Evolutionary conservation across 2,888 invertebrate genomes (phyloP).

Genomic region (Zygogramma bicolorata): DNA sequence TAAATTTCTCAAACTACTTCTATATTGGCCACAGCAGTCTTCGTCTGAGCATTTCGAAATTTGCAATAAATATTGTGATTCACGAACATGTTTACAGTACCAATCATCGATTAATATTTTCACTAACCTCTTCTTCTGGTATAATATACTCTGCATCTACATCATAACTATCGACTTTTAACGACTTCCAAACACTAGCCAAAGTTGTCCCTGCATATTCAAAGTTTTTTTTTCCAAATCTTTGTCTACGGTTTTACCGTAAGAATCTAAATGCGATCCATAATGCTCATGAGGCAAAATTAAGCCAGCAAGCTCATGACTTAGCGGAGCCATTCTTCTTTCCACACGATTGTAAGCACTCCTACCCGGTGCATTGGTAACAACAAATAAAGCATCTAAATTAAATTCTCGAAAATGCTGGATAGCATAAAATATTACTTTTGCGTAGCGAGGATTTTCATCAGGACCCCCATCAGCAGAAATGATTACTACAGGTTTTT

Average conservation of each 20-base stretch:
- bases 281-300: constrained; percentile 50
- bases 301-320: constrained; percentile 51
- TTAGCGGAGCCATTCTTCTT: constrained; percentile 12
- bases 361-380: not conserved
- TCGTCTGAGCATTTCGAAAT: constrained; percentile 28
- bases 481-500: not conserved
- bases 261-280: constrained; percentile 60
- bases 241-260: constrained; percentile 1
- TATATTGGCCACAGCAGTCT: not conserved
- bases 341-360: constrained; percentile 16
- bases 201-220: constrained; percentile 4
- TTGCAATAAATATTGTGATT: constrained; percentile 22
- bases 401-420: constrained; percentile 3
- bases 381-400: constrained; percentile 1
- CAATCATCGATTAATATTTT: not conserved
- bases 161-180: not conserved
- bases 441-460: constrained; percentile 49
- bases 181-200: not conserved
- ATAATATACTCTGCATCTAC: constrained; percentile 15
- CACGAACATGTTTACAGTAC: constrained; percentile 15
- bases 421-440: not conserved
- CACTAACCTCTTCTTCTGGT: not conserved
- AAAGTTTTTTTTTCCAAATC: constrained; percentile 12
- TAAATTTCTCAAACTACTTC: not conserved
- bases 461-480: constrained; percentile 39